Evolutionary conservation across 2,797 vertebrate species (phyloP).

Genomic region (Anolis apletophallus): DNA sequence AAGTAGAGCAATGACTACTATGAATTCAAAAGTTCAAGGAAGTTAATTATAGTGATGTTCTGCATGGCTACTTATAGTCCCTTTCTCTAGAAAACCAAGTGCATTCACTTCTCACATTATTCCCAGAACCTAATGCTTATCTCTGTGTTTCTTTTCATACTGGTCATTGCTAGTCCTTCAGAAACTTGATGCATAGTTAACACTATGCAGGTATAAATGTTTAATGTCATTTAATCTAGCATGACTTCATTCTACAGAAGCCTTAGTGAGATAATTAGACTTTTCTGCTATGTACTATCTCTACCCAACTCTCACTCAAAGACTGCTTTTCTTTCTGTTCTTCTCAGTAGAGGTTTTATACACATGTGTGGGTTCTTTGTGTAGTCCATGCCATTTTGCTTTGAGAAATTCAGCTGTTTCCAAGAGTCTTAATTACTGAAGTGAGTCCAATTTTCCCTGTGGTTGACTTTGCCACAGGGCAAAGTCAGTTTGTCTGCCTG

Average conservation of each 20-base stretch:
- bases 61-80: background rate
- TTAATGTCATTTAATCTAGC: too few relatives aligned
- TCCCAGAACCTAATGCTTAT: background rate
- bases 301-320: background rate
- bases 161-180: background rate
- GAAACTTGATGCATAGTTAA: background rate
- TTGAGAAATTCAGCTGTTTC: background rate
- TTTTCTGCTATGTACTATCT: background rate
- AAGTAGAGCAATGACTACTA: background rate
- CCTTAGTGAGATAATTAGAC: too few relatives aligned
- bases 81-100: background rate
- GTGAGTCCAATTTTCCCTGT: background rate
- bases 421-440: background rate
- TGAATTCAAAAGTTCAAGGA: background rate
- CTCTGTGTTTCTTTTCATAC: background rate
- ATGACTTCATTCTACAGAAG: too few relatives aligned
- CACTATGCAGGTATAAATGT: too few relatives aligned
- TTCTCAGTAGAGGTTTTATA: too few relatives aligned
- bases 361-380: too few relatives aligned
- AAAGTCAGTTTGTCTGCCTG: background rate
- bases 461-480: background rate
- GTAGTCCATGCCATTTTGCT: background rate
- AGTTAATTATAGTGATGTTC: background rate
- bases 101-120: background rate
- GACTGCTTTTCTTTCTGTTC: too few relatives aligned